Conservation (phyloP, 2,797 vertebrate genomes). For the Harpagifer antarcticus region DNA sequence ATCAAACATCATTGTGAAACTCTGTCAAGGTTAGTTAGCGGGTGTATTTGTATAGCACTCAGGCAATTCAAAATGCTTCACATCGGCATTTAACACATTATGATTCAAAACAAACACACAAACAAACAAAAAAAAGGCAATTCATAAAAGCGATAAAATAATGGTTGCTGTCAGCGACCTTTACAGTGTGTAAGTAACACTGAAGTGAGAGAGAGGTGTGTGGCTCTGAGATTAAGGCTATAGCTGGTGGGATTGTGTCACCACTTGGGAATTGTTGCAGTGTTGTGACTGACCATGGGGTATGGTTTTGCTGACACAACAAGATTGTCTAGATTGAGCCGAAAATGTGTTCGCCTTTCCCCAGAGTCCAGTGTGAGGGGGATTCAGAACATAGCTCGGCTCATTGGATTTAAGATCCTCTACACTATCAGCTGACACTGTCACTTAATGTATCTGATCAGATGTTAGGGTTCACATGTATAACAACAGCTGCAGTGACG, state of each 20-base stretch:
- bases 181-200: not conserved
- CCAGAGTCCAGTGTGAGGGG: slow-evolving; percentile 22
- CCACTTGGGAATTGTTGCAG: slow-evolving; percentile 35
- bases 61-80: no score
- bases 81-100: no score
- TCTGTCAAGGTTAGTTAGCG: no score
- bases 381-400: slow-evolving; percentile 9
- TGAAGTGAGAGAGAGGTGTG: slow-evolving; percentile 10
- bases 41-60: no score
- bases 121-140: no score
- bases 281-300: slow-evolving; percentile 20
- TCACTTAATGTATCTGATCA: slow-evolving; percentile 35
- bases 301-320: slow-evolving; percentile 44
- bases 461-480: slow-evolving; percentile 27
- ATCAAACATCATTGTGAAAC: slow-evolving; percentile 7
- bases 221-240: slow-evolving; percentile 33
- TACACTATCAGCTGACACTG: slow-evolving; percentile 11
- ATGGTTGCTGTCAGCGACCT: not conserved
- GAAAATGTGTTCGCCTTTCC: slow-evolving; percentile 43
- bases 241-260: slow-evolving; percentile 24
- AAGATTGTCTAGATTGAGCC: slow-evolving; percentile 35
- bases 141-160: no score
- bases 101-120: no score
- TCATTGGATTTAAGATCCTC: slow-evolving; percentile 26
- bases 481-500: slow-evolving; percentile 30